Base-by-base conservation (phyloP, 2,113 vertebrate genomes). In the Forbesichthys agassizii region DNA sequence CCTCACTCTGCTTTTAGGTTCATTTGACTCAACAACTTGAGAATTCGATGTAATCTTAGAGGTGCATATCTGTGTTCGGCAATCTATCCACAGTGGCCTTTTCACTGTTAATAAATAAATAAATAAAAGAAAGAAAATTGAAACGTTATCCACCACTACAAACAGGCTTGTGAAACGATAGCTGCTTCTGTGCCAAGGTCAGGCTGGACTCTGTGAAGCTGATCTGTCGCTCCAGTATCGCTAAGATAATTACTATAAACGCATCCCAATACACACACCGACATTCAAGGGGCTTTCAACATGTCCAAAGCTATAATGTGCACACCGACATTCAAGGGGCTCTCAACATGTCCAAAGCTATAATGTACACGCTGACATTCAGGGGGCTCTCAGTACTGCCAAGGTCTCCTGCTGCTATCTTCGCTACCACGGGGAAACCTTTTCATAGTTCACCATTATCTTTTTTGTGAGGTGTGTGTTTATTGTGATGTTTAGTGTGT, bases 381-480 rank as follows among this genome's bases (percentile, higher is more conserved):
- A 49, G 69, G 73, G 64, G 12, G 12, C 74, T 77, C 69, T 48
- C 71, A 69, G 69, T 42, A 56, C 62, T 69, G 74, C 81, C 59
- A 64, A 70, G 63, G 61, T 65, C 77, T 75, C 84, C 73, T 76
- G 75, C 56, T 73, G 67, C 69, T 81, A 71, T 75, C 80, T 75
- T 66, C 62, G 69, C 65, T 69, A 64, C 64, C 46, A n/a, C 7
- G 53, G 62, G 47, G 68, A 75, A 68, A 58, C 20, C 46, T 66
- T 77, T 66, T 75, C 58, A 5, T 27, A 36, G 53, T 52, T 78
- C 68, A 61, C 46, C 73, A 12, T 16, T 61, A 46, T 42, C 54
- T 58, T 1, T 52, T 53, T 14, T 18, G 14, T 49, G 9, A 33
- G 5, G 7, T 1, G 20, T 53, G 48, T 66, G 64, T 9, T n/a